Base-by-base conservation (phyloP, 2,888 invertebrate species). In the Ganaspis brasiliensis region DNA sequence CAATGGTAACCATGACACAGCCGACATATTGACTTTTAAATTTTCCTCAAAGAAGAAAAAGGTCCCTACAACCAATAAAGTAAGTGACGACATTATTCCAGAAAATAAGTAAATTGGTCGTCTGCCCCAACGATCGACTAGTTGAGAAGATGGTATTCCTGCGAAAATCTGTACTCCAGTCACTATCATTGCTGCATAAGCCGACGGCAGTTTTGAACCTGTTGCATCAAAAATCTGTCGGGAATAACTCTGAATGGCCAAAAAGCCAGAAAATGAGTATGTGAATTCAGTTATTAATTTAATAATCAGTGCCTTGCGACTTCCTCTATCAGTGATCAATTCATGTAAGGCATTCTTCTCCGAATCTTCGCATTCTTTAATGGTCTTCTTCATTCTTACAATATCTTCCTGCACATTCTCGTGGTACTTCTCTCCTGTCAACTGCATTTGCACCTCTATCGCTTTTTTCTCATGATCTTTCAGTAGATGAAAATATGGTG, bases 61-160 rank as follows among this genome's bases (percentile, higher is more conserved):
- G 24, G 93, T 88, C 14, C 93, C 94, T 82, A 94, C 92, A 4
- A 93, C 91, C 24, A 93, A 87, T 78, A 94, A 93, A 1, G 93
- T 92, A 24, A 94, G 37, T 2, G 93, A 92, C n/a, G 94, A 93
- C 9, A 93, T 92, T 35, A 93, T 89, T 0, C 94, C 94, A 1
- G 94, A 95, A 74, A 93, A 87, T 16, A 95, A 85, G 35, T 95
- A 91, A 3, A 95, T 91, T 0, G 93, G 93, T 78, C 94, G 93
- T 72, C 95, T 92, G 19, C 95, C 95, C 37, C 93, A 88, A 72
- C 93, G 92, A 87, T 95, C 95, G 2, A 94, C 93, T 74, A 94
- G 88, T 79, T 93, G 92, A 0, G 94, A 93, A 0, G 94, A 93
- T 77, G 93, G 91, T 9, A 93, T 92, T 21, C 94, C 93, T 2